Percentiles rank a stretch among this genome's conserved stretches.
Conservation (phyloP, 2,888 invertebrate species). For the Drosophila histrio region DNA sequence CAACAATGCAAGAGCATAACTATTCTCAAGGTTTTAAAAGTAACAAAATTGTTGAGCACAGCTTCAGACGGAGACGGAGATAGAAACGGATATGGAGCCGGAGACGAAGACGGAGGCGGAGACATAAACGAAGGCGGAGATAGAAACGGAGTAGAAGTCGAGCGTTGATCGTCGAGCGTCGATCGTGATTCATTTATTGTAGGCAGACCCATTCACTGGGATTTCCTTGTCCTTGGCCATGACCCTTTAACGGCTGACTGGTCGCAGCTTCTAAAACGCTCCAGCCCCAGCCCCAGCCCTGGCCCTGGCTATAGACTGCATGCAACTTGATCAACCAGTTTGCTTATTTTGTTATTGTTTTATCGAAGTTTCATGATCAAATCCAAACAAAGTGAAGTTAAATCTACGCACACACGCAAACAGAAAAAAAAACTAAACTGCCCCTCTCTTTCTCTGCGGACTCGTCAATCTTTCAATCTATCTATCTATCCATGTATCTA, state of each 20-base stretch:
- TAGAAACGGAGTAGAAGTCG: slow-evolving; percentile 21
- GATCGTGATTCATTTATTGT: slow-evolving; percentile 61
- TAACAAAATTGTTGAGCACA: slow-evolving; percentile 71
- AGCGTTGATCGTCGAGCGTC: slow-evolving; percentile 43
- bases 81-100: not conserved
- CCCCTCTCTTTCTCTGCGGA: slow-evolving; percentile 1
- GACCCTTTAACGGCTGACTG: slow-evolving; percentile 77
- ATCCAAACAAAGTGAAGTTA: slow-evolving; percentile 57
- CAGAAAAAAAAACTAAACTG: not conserved
- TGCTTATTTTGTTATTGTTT: slow-evolving; percentile 63
- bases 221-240: slow-evolving; percentile 81
- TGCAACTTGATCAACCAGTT: slow-evolving; percentile 62
- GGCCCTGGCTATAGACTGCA: slow-evolving; percentile 21
- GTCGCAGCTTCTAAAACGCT: slow-evolving; percentile 43
- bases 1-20: slow-evolving; percentile 43
- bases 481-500: slow-evolving; percentile 6
- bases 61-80: not conserved
- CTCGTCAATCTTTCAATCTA: slow-evolving; percentile 10
- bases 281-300: slow-evolving; percentile 11
- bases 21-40: slow-evolving; percentile 73
- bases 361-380: slow-evolving; percentile 79
- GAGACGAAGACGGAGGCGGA: slow-evolving; percentile 2
- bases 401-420: slow-evolving; percentile 26
- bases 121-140: slow-evolving; percentile 18
- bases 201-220: slow-evolving; percentile 71